Evolutionary conservation across 2,797 vertebrate species (phyloP).

Genomic region (Anableps anableps): DNA sequence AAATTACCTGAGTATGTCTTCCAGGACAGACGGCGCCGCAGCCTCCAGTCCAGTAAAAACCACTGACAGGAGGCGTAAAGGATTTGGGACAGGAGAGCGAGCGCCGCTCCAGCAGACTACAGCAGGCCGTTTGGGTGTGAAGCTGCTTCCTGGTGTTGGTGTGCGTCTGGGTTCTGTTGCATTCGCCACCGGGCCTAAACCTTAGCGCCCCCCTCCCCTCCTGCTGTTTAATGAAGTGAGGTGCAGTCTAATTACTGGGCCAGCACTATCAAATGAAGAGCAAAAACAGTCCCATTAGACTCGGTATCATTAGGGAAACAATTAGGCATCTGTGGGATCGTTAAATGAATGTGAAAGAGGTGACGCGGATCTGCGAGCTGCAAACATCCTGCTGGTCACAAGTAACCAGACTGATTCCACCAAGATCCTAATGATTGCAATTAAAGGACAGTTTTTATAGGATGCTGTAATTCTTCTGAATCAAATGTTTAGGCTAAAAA

Average conservation of each 20-base stretch:
- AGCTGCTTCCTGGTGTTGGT: neutral
- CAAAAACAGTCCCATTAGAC: conserved; percentile 82
- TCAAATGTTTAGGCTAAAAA: neutral
- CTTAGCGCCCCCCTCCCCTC: neutral
- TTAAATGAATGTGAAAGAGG: conserved; percentile 59
- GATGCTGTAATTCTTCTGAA: neutral
- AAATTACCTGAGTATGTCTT: neutral
- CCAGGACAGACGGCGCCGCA: neutral
- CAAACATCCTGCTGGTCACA: conserved; percentile 18
- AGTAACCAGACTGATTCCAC: neutral
- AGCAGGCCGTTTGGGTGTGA: conserved; percentile 5
- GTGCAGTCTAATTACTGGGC: conserved; percentile 80
- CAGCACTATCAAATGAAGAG: conserved; percentile 73
- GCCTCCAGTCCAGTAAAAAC: too few species aligned
- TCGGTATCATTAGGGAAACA: conserved; percentile 78
- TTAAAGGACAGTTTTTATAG: neutral
- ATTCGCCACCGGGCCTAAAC: conserved; percentile 14
- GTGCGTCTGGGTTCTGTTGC: conserved; percentile 2
- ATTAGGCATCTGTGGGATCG: conserved; percentile 80
- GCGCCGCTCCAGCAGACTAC: too few species aligned
- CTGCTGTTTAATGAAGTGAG: conserved; percentile 79
- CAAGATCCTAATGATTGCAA: neutral
- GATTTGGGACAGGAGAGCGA: neutral
- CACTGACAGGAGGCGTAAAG: neutral
- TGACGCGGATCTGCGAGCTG: conserved; percentile 17